Evolutionary conservation across 2,113 vertebrate genomes (phyloP).

Genomic region (Jacana jacana): DNA sequence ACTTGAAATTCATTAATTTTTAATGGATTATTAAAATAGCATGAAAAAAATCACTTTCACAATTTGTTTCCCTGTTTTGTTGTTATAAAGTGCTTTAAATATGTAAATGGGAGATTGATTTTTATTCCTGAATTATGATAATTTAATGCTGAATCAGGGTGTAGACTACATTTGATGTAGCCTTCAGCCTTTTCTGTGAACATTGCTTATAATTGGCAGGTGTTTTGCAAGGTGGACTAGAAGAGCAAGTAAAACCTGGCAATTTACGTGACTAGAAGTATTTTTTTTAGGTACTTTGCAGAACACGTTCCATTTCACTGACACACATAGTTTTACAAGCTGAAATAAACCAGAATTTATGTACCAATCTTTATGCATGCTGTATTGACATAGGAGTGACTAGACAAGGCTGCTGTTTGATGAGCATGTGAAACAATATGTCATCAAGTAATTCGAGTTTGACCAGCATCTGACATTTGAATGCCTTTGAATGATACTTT

Average conservation of each 20-base stretch:
- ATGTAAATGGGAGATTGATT: neutral
- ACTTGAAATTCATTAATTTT: neutral
- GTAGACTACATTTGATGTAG: neutral
- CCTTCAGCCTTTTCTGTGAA: neutral
- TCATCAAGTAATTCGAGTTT: slow-evolving; percentile 1
- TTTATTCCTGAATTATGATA: neutral
- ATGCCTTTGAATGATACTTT: neutral
- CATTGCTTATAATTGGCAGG: neutral
- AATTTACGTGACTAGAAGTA: neutral
- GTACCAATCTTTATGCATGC: neutral
- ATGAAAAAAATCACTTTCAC: neutral
- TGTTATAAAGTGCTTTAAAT: neutral
- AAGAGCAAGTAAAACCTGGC: neutral
- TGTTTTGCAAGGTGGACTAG: neutral
- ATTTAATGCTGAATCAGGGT: neutral
- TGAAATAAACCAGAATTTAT: neutral
- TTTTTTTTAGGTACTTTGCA: neutral
- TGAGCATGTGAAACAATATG: neutral
- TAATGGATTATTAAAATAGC: neutral
- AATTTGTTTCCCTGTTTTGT: neutral
- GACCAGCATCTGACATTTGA: neutral
- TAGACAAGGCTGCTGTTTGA: neutral
- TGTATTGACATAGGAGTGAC: neutral
- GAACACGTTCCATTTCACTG: neutral
- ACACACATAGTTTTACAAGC: neutral